Evolutionary conservation across 2,113 vertebrate species (phyloP).

Genomic region (Gracilinanus agilis): DNA sequence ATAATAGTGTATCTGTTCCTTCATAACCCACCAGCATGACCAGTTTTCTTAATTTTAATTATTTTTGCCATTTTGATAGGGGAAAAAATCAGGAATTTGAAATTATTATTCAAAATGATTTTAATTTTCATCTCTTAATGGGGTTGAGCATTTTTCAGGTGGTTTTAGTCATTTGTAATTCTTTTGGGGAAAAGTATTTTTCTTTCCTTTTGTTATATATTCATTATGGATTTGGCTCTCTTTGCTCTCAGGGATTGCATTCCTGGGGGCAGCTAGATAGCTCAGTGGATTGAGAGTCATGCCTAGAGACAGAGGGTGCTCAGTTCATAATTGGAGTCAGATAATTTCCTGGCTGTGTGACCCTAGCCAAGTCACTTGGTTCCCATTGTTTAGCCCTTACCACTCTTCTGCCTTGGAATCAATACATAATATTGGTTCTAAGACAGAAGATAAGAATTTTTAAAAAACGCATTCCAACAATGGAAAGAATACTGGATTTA

Average conservation of each 20-base stretch:
- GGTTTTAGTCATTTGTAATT: not conserved
- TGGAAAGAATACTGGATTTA: not conserved
- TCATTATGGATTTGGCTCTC: not conserved
- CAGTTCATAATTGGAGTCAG: no score
- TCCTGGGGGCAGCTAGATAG: no score
- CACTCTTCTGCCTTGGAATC: no score
- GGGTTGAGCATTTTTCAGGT: not conserved
- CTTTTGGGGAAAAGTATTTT: not conserved
- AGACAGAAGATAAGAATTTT: no score
- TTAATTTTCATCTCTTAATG: not conserved
- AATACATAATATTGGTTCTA: no score
- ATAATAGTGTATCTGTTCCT: not conserved
- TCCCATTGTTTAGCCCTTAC: no score
- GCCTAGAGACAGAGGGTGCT: no score
- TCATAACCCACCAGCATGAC: not conserved
- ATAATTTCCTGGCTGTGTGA: no score
- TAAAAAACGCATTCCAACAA: not conserved
- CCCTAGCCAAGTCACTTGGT: no score
- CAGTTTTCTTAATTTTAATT: not conserved
- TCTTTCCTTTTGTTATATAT: not conserved
- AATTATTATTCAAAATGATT: not conserved
- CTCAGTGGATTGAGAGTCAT: no score
- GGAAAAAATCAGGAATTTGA: not conserved
- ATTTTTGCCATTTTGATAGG: not conserved
- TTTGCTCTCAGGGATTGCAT: not conserved